phyloP scores from a whole-genome alignment of 2,888 invertebrate species.

The Conistra vaccinii region DNA sequence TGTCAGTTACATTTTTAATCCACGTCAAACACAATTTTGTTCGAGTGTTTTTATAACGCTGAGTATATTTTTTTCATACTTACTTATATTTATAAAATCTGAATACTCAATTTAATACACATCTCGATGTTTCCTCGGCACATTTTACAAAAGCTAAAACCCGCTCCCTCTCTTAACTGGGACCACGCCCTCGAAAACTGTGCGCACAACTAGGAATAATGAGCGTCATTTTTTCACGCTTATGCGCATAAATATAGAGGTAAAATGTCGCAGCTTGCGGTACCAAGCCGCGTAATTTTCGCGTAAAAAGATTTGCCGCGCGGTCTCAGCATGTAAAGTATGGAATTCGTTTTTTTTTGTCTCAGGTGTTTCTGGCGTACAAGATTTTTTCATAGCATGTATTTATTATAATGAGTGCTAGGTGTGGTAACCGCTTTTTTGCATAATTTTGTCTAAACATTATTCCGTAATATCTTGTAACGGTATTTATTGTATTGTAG shows the following conservation, averaged over 20 bases:
- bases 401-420: slow-evolving; percentile 26
- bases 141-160: not conserved
- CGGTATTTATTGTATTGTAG: not conserved
- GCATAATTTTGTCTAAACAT: not conserved
- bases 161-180: not conserved
- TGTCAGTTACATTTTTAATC: not conserved
- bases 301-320: slow-evolving; percentile 51
- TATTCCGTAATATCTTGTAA: not conserved
- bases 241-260: slow-evolving; percentile 63
- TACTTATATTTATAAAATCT: not conserved
- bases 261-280: slow-evolving; percentile 55
- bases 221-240: slow-evolving; percentile 61
- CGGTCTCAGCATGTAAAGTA: slow-evolving; percentile 30
- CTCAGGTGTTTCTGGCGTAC: slow-evolving; percentile 1
- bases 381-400: slow-evolving; percentile 1
- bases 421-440: not conserved
- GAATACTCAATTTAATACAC: not conserved
- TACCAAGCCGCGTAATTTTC: slow-evolving; percentile 45
- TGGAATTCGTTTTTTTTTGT: slow-evolving; percentile 15
- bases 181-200: slow-evolving; percentile 34
- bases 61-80: not conserved
- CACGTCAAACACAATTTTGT: not conserved
- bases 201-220: slow-evolving; percentile 63
- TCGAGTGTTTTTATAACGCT: not conserved
- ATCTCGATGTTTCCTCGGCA: not conserved